Conservation (phyloP, 1,140 invertebrate genomes). For the Dreissena polymorpha region DNA sequence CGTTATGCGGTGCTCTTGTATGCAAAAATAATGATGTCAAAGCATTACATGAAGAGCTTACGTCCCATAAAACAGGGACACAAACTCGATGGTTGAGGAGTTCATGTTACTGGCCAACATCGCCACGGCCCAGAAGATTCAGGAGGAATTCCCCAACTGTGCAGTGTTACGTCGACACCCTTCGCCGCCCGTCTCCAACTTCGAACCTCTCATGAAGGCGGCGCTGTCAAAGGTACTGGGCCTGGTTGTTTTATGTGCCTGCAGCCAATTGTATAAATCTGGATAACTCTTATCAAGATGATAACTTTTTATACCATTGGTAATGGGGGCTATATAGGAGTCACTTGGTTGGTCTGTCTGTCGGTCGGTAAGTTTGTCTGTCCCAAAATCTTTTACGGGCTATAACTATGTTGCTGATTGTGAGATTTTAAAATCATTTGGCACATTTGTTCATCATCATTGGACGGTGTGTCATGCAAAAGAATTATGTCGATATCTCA, state of each 20-base stretch:
- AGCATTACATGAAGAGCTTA: no score
- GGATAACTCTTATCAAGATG: background rate
- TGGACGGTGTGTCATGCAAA: no score
- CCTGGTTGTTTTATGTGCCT: no score
- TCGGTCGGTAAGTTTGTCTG: no score
- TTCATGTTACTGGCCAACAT: constrained; percentile 82
- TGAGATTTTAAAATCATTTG: no score
- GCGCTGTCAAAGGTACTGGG: constrained; percentile 78
- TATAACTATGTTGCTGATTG: no score
- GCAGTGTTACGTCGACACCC: constrained; percentile 79
- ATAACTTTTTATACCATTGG: background rate
- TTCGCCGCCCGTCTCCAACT: constrained; percentile 78
- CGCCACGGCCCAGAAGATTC: constrained; percentile 79
- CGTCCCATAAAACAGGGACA: constrained; percentile 75
- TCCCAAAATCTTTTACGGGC: no score
- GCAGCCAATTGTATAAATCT: no score
- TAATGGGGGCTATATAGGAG: background rate
- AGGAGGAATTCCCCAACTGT: constrained; percentile 76
- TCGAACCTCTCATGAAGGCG: constrained; percentile 78
- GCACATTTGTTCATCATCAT: no score
- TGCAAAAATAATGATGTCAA: no score
- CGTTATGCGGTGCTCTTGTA: no score
- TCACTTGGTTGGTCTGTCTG: background rate
- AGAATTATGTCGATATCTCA: no score
- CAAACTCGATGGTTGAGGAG: constrained; percentile 81